Percentiles rank a stretch among this genome's conserved stretches.
phyloP scores from a whole-genome alignment of 2,888 invertebrate genomes.

The Tiliacea citrago region DNA sequence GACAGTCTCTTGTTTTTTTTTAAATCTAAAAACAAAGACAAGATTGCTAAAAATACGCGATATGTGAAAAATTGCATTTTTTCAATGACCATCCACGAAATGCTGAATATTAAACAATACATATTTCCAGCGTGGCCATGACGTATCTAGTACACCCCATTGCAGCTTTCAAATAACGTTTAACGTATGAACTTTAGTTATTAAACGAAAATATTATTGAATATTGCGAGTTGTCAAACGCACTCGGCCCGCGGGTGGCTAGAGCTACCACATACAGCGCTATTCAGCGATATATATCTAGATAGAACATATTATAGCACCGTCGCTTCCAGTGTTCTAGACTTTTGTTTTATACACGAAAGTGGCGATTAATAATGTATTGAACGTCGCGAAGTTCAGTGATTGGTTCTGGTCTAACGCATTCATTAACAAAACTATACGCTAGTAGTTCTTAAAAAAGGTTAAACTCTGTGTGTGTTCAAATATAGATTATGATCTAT shows the following conservation, averaged over 20 bases:
- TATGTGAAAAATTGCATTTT: background rate
- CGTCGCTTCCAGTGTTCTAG: slow-evolving; percentile 43
- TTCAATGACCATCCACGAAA: background rate
- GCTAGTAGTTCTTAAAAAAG: slow-evolving; percentile 10
- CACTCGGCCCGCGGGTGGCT: slow-evolving; percentile 72
- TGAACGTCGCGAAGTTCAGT: slow-evolving; percentile 35
- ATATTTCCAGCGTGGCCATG: slow-evolving; percentile 32
- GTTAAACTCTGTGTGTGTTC: background rate
- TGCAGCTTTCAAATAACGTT: slow-evolving; percentile 59
- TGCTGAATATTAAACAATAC: slow-evolving; percentile 1
- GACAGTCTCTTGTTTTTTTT: background rate
- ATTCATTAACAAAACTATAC: slow-evolving; percentile 19
- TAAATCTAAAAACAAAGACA: background rate
- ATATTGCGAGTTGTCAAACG: slow-evolving; percentile 83
- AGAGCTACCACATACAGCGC: slow-evolving; percentile 66
- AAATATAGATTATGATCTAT: background rate
- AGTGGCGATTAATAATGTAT: slow-evolving; percentile 39
- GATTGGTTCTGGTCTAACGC: slow-evolving; percentile 46
- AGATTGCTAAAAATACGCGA: too few species aligned
- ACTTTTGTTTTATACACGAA: slow-evolving; percentile 38
- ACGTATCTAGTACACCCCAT: slow-evolving; percentile 45
- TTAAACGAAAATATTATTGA: slow-evolving; percentile 75
- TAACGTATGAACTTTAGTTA: slow-evolving; percentile 65
- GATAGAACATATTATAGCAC: slow-evolving; percentile 17
- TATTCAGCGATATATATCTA: slow-evolving; percentile 68